Conservation (phyloP, 2,113 vertebrate species). For the Deroptyus accipitrinus region DNA sequence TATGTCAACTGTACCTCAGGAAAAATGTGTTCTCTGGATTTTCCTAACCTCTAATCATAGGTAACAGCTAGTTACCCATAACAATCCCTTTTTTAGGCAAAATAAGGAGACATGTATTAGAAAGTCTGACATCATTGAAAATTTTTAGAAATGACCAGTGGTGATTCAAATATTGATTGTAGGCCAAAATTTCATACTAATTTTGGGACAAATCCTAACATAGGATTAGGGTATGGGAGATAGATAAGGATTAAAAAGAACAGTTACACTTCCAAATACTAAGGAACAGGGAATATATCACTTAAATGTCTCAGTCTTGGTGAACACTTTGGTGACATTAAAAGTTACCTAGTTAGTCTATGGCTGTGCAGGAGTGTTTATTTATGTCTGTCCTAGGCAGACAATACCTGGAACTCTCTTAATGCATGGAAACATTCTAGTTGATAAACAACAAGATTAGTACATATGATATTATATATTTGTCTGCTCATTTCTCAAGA, state of each 20-base stretch:
- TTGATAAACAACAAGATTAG: neutral
- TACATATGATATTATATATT: neutral
- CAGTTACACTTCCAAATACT: neutral
- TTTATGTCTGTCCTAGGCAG: neutral
- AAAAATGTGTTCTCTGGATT: neutral
- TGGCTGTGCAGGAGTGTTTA: neutral
- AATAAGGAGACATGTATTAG: neutral
- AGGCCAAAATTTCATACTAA: neutral
- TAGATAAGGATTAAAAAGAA: neutral
- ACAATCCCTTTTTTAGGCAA: neutral
- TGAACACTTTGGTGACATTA: neutral
- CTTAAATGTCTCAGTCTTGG: neutral
- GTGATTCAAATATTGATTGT: neutral
- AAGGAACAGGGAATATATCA: neutral
- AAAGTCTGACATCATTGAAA: neutral
- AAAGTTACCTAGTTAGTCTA: neutral
- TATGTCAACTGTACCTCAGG: neutral
- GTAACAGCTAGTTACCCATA: neutral
- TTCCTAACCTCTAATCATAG: neutral
- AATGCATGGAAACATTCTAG: neutral
- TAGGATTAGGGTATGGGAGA: neutral
- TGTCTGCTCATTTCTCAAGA: neutral
- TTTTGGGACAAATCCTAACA: neutral
- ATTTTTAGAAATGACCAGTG: neutral
- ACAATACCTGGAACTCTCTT: neutral